These are phyloP conservation scores for Parthenolecanium corni DNA, from an alignment of 2,888 invertebrate genomes.

Conservation along the genomic window DNA sequence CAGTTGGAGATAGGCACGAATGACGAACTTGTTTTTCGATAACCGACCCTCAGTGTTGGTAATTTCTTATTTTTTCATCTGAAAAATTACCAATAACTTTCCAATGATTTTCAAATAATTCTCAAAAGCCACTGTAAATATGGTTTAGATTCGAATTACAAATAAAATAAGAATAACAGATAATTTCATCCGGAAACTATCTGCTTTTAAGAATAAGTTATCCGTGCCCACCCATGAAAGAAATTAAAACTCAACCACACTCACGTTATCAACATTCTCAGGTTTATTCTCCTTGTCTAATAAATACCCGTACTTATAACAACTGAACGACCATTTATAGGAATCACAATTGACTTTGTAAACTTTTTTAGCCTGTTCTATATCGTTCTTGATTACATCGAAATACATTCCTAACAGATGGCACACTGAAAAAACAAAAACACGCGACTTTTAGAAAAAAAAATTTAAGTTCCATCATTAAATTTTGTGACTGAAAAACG, in stretches of 20 bases:
- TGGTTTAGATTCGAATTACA: too few species aligned
- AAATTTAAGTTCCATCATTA: slow-evolving; percentile 9
- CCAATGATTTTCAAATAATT: too few species aligned
- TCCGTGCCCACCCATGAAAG: too few species aligned
- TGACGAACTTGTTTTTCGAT: not conserved
- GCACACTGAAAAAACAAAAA: slow-evolving; percentile 54
- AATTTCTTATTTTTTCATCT: too few species aligned
- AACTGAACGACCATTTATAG: slow-evolving; percentile 70
- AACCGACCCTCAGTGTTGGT: not conserved
- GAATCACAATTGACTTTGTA: slow-evolving; percentile 82
- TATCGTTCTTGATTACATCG: slow-evolving; percentile 73
- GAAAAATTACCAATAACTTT: too few species aligned
- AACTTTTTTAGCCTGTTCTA: slow-evolving; percentile 63
- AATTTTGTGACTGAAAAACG: too few species aligned
- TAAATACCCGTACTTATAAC: slow-evolving; percentile 62
- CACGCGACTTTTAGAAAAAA: too few species aligned
- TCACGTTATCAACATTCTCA: slow-evolving; percentile 16
- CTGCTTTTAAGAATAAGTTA: too few species aligned
- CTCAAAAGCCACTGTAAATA: not conserved
- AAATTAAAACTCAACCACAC: too few species aligned
- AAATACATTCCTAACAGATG: slow-evolving; percentile 85
- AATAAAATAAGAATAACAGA: too few species aligned
- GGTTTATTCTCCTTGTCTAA: slow-evolving; percentile 27
- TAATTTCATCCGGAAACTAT: too few species aligned
- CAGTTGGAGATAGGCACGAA: not conserved